Evolutionary conservation across 2,888 invertebrate species (phyloP).

Genomic region (Tachina fera): DNA sequence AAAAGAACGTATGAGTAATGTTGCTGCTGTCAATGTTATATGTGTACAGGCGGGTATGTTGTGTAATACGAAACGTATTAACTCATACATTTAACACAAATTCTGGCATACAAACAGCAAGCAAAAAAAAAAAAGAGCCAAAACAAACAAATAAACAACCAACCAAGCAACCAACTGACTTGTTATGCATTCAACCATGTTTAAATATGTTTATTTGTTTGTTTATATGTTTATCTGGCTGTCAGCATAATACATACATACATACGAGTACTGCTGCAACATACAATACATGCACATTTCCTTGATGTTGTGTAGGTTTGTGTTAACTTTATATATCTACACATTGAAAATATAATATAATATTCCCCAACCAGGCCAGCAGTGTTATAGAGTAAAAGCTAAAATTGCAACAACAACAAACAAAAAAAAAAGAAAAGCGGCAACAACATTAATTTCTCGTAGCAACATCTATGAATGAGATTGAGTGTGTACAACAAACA

Average conservation of each 20-base stretch:
- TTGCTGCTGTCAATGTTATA: conserved; percentile 22
- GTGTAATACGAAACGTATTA: conserved; percentile 38
- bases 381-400: conserved; percentile 56
- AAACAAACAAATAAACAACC: conserved; percentile 7
- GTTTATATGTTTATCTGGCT: background rate
- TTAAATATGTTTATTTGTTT: conserved; percentile 26
- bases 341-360: conserved; percentile 43
- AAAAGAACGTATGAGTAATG: conserved; percentile 44
- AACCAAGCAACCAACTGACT: conserved; percentile 40
- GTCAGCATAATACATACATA: background rate
- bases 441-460: conserved; percentile 28
- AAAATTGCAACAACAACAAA: conserved; percentile 36
- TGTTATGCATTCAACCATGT: conserved; percentile 54
- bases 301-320: background rate
- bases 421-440: conserved; percentile 20
- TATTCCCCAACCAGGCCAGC: conserved; percentile 70
- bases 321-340: background rate
- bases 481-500: conserved; percentile 16
- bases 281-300: conserved; percentile 21
- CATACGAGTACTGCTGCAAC: conserved; percentile 20
- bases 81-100: conserved; percentile 24
- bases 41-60: conserved; percentile 7
- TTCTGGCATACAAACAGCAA: conserved; percentile 39
- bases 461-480: conserved; percentile 19
- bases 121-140: background rate